Percentiles rank a stretch among this genome's conserved stretches.
Evolutionary conservation across 2,888 invertebrate genomes (phyloP).

Genomic region (Rhabditophanes sp.): DNA sequence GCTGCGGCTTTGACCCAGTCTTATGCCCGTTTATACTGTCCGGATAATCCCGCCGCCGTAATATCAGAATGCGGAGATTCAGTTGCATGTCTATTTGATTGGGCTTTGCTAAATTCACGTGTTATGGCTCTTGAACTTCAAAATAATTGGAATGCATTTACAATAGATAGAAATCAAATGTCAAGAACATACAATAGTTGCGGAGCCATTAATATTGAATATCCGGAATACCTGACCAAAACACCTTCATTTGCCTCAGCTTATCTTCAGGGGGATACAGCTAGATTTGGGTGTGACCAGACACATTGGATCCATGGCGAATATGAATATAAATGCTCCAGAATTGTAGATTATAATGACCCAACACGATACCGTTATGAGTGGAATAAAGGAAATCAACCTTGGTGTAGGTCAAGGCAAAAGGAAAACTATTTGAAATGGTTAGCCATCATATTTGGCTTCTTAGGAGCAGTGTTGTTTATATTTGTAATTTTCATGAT

Average conservation of each 20-base stretch:
- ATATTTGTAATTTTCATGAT: too few species aligned
- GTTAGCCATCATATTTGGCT: too few species aligned
- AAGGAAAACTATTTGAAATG: too few species aligned
- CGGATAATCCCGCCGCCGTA: conserved; percentile 35
- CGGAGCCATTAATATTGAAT: conserved; percentile 42
- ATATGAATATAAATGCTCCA: conserved; percentile 24
- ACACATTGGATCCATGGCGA: conserved; percentile 33
- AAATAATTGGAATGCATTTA: conserved; percentile 21
- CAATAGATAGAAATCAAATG: conserved; percentile 20
- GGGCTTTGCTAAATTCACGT: conserved; percentile 31
- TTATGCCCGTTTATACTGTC: conserved; percentile 21
- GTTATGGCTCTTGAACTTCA: conserved; percentile 18
- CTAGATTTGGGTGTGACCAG: conserved; percentile 34
- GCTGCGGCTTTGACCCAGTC: too few species aligned
- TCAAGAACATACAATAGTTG: conserved; percentile 34
- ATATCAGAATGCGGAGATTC: conserved; percentile 37
- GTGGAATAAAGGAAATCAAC: neutral
- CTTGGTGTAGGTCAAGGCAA: too few species aligned
- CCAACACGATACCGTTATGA: neutral
- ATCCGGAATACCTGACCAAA: conserved; percentile 31
- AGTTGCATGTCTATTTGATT: conserved; percentile 34
- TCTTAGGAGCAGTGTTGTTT: too few species aligned
- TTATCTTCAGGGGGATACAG: conserved; percentile 30
- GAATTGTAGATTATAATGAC: neutral
- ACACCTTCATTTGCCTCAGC: conserved; percentile 26